These are phyloP conservation scores for Dipodomys merriami DNA, from an alignment of 2,113 vertebrate genomes.

Conservation along the genomic window DNA sequence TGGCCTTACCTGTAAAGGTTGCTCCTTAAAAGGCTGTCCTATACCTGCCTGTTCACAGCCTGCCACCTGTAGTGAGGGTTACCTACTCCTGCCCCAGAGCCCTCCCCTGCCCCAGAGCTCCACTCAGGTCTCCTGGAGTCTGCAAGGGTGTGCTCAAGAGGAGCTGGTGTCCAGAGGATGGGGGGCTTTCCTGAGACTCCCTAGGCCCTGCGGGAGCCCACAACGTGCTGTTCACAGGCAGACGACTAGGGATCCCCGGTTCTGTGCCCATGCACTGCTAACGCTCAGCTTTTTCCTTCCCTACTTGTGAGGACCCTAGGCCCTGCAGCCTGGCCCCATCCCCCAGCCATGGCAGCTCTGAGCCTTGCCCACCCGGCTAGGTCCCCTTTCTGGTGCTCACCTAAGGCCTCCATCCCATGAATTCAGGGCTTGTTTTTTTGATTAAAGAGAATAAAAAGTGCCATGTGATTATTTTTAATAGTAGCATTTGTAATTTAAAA, in stretches of 20 bases:
- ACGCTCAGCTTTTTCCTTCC: neutral
- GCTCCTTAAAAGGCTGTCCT: no score
- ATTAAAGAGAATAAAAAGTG: slow-evolving; percentile 82
- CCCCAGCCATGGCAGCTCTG: neutral
- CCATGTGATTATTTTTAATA: slow-evolving; percentile 80
- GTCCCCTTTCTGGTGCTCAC: neutral
- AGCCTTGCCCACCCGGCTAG: neutral
- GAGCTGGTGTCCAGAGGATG: neutral
- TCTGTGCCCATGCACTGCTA: fast-evolving
- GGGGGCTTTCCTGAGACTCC: neutral
- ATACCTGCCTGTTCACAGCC: neutral
- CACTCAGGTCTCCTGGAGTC: neutral
- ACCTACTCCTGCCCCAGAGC: neutral
- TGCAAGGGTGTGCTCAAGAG: neutral
- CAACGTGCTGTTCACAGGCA: neutral
- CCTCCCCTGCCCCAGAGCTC: neutral
- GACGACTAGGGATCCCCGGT: fast-evolving
- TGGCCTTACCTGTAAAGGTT: neutral
- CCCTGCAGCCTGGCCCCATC: neutral
- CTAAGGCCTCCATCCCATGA: slow-evolving; percentile 59
- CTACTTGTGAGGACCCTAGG: neutral
- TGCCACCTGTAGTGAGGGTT: neutral
- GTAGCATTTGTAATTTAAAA: slow-evolving; percentile 77
- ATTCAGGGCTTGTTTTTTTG: slow-evolving; percentile 77
- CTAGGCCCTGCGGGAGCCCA: neutral